A percentile compares a stretch with the other conserved stretches of the same genome.
These are phyloP conservation scores for Cydia amplana DNA, from an alignment of 1,140 invertebrate genomes.

Conservation along the genomic window DNA sequence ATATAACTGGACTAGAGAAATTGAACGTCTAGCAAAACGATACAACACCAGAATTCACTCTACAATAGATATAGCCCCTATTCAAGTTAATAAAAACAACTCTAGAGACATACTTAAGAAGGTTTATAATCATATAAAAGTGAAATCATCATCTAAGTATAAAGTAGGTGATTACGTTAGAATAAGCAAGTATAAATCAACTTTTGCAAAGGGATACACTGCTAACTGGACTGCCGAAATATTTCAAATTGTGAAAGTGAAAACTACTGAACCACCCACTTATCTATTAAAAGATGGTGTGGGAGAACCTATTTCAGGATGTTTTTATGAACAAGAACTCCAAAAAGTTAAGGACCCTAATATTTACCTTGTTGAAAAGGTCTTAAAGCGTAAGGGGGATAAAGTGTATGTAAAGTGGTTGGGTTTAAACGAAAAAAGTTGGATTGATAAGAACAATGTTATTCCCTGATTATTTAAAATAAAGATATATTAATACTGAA, in stretches of 20 bases:
- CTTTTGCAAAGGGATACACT: not conserved
- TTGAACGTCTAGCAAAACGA: not conserved
- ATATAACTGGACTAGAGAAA: slow-evolving; percentile 56
- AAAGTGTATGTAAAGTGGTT: not conserved
- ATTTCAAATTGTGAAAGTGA: not conserved
- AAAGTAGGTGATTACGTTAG: not conserved
- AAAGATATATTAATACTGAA: too few species aligned
- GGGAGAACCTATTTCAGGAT: not conserved
- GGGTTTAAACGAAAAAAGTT: not conserved
- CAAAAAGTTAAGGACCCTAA: not conserved
- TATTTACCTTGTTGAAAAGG: not conserved
- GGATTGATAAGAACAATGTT: not conserved
- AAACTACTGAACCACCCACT: not conserved
- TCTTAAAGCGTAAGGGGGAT: not conserved
- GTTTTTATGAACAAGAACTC: not conserved
- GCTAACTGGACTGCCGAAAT: not conserved
- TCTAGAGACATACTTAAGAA: not conserved
- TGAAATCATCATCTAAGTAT: not conserved
- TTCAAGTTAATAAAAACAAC: not conserved
- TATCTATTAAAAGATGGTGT: not conserved
- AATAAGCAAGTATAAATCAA: not conserved
- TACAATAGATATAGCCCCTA: not conserved
- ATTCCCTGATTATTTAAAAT: too few species aligned
- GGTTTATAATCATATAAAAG: not conserved
- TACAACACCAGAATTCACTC: not conserved